Evolutionary conservation across 1,140 invertebrate genomes (phyloP), one percentile per base, ranked within the genome.

Genomic region (Drosophila lacteicornis): DNA sequence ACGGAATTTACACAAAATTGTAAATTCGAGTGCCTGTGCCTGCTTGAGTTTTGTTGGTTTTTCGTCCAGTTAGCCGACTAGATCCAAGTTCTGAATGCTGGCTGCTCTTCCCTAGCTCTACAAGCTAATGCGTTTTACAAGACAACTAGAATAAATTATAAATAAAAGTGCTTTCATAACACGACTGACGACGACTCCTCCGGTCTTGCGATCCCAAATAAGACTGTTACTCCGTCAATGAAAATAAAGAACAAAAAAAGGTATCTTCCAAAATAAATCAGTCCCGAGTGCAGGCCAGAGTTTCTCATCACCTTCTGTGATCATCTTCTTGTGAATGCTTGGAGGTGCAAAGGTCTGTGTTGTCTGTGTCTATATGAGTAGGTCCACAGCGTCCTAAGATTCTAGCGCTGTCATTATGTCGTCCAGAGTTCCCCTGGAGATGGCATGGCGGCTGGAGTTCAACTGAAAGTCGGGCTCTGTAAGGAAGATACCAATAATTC

Each of bases 361-460:
- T 65, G 19, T 46, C 13, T 58, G 43, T 6, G 33, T 53, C 33
- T 59, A 19, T 15, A 33, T 55, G 43, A 17, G 36, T 33, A n/a
- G 13, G 11, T 33, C 8, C 30, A 4, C 50, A 50, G 5, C 8
- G 49, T 36, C 47, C 57, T 84, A 80, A 46, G 82, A 69, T 33
- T 84, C 77, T 38, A 84, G 51, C 27, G 59, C 68, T 46, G 77
- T 84, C 82, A 84, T 80, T 53, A 85, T 82, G 30, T 82, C 82
- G 42, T 85, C 82, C 62, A 86, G 50, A 9, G 67, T 69, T 5
- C 78, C 67, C 43, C 70, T 71, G 11, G 82, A 70, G 40, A 67
- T 69, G 22, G 82, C 58, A 57, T 75, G 42, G 12, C 76, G 76
- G 30, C 42, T 67, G 45, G 53, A 69, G 68, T 46, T 83, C 17